Percentiles rank a stretch among this genome's conserved stretches.
These are phyloP conservation scores for Limnephilus auricula DNA, from an alignment of 2,888 invertebrate genomes.

Conservation along the genomic window DNA sequence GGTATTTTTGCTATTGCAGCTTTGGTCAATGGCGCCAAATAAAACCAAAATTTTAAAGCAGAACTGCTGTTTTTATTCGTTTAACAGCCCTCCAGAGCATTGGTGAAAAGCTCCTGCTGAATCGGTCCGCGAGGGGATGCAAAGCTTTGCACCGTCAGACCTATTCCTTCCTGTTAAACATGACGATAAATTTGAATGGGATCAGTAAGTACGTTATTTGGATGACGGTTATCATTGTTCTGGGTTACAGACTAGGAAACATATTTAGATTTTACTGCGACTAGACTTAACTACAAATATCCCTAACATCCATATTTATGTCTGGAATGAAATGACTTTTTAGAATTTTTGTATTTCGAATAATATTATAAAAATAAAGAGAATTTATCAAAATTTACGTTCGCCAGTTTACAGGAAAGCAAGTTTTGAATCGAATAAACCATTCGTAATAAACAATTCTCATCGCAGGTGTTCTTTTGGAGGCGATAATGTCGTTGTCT, in stretches of 20 bases:
- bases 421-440: not conserved
- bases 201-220: not conserved
- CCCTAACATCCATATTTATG: too few relatives aligned
- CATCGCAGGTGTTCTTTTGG: too few relatives aligned
- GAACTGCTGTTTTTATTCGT: not conserved
- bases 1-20: not conserved
- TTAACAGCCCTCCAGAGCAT: conserved; percentile 4
- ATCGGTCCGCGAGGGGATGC: not conserved
- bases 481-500: not conserved
- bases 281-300: not conserved
- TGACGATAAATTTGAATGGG: conserved; percentile 40
- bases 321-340: too few relatives aligned
- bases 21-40: not conserved
- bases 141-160: conserved; percentile 7
- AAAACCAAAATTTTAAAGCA: not conserved
- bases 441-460: not conserved
- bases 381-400: too few relatives aligned
- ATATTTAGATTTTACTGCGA: not conserved
- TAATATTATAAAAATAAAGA: too few relatives aligned
- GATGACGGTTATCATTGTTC: not conserved
- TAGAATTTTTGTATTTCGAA: too few relatives aligned
- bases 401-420: too few relatives aligned
- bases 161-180: conserved; percentile 42
- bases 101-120: conserved; percentile 1
- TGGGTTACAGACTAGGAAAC: not conserved